phyloP scores from a whole-genome alignment of 2,113 vertebrate genomes.

The Sebastes fasciatus region DNA sequence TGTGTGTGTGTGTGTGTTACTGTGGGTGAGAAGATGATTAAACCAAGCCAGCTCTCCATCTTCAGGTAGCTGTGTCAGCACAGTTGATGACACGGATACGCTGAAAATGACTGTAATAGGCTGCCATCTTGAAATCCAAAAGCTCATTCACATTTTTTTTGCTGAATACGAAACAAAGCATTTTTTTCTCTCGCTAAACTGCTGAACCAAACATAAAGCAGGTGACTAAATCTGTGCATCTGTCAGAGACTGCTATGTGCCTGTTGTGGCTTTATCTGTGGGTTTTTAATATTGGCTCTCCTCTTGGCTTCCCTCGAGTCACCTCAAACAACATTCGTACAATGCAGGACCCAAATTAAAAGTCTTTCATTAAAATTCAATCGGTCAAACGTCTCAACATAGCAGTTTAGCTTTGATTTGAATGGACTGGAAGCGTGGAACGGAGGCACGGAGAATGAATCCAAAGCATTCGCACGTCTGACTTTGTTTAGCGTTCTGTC shows the following conservation, averaged over 20 bases:
- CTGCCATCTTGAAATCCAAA: conserved; percentile 69
- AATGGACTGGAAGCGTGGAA: conserved; percentile 56
- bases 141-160: conserved; percentile 65
- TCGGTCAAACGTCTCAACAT: conserved; percentile 56
- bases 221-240: conserved; percentile 55
- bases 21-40: conserved; percentile 68
- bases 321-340: conserved; percentile 27
- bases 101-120: conserved; percentile 60
- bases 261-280: conserved; percentile 45
- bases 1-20: background rate
- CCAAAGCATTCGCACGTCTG: conserved; percentile 31
- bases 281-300: conserved; percentile 69
- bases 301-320: conserved; percentile 37
- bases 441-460: conserved; percentile 49
- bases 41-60: conserved; percentile 61
- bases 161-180: conserved; percentile 77
- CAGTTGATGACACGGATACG: conserved; percentile 63
- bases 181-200: conserved; percentile 49
- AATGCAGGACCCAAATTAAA: conserved; percentile 70
- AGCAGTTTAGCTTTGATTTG: conserved; percentile 57
- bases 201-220: conserved; percentile 64
- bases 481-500: conserved; percentile 33
- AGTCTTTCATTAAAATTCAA: conserved; percentile 72
- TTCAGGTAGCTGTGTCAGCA: conserved; percentile 76
- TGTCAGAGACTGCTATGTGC: conserved; percentile 37